phyloP scores from a whole-genome alignment of 2,113 vertebrate genomes.

The Cairina moschata region DNA sequence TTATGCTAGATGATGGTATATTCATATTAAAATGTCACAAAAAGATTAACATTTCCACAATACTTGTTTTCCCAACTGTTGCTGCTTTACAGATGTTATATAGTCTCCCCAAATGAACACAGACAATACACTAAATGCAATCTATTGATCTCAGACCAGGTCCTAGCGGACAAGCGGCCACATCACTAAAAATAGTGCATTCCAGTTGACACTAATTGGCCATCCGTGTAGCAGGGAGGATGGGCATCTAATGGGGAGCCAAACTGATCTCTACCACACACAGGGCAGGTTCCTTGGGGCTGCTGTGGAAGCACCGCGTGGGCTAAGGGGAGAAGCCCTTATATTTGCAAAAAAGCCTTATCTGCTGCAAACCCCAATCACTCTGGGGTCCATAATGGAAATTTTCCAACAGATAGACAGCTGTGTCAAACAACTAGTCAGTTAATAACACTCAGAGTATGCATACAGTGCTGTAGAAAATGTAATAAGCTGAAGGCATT shows the following conservation, averaged over 20 bases:
- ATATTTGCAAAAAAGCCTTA: not conserved
- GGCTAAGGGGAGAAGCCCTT: not conserved
- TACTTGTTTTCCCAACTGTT: constrained; percentile 40
- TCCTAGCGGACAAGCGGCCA: not conserved
- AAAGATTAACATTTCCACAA: constrained; percentile 4
- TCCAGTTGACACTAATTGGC: constrained; percentile 22
- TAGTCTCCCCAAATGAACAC: not conserved
- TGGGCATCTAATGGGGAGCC: not conserved
- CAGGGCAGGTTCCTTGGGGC: not conserved
- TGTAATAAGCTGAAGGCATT: not conserved
- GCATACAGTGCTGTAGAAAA: not conserved
- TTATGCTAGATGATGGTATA: constrained; percentile 32
- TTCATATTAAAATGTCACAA: constrained; percentile 18
- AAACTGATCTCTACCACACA: not conserved
- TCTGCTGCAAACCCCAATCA: not conserved
- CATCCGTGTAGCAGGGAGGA: not conserved
- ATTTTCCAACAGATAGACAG: not conserved
- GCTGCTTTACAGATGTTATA: not conserved
- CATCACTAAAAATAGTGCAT: constrained; percentile 27
- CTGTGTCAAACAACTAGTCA: not conserved
- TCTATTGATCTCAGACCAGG: not conserved
- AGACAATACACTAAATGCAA: not conserved
- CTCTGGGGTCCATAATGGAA: not conserved
- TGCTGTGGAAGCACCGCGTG: not conserved
- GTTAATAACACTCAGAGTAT: not conserved